Base-by-base conservation (phyloP, 2,888 invertebrate species). In the Chrysina gloriosa region DNA sequence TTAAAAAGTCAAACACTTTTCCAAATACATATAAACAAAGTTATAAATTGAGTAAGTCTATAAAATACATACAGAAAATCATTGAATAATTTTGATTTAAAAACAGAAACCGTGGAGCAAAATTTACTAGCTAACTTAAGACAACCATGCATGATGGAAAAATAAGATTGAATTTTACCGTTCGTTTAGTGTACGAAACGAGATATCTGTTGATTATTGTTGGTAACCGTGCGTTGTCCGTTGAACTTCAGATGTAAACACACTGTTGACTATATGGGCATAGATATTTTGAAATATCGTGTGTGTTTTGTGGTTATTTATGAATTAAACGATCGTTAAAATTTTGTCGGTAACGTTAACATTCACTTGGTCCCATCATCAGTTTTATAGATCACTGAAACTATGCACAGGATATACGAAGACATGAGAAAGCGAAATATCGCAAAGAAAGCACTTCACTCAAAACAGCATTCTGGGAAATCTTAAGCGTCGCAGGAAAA, bases 401-500 rank as follows among this genome's bases (percentile, higher is more conserved):
- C 56, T 61, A 25, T 29, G 29, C 67, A 67, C 67, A 61, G 61
- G 34, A 52, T 52, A 52, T 42, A 39, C 39, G 58, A 9, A 45
- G 14, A 54, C 65, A 65, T 52, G 34, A 54, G 54, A 23, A 42
- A 48, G 34, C 36, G 48, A 16, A 67, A 50, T 65, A 58, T 58
- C 58, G 36, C 58, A 39, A 58, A 58, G 69, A 69, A 70, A 68
- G 69, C 72, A 71, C 71, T 71, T 63, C 74, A 73, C 73, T 72
- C 68, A 72, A 71, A 73, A 67, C 71, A 67, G 70, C 74, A 75
- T 76, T 73, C 68, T 74, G 72, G 73, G 71, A 71, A 73, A 71
- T 70, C 70, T 68, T 64, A 68, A 70, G 71, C 70, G 73, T 71
- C 70, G 74, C 67, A 71, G 72, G 66, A 71, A 72, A 73, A 68